Evolutionary conservation across 1,140 invertebrate species (phyloP).

Genomic region (Diorhabda sublineata): DNA sequence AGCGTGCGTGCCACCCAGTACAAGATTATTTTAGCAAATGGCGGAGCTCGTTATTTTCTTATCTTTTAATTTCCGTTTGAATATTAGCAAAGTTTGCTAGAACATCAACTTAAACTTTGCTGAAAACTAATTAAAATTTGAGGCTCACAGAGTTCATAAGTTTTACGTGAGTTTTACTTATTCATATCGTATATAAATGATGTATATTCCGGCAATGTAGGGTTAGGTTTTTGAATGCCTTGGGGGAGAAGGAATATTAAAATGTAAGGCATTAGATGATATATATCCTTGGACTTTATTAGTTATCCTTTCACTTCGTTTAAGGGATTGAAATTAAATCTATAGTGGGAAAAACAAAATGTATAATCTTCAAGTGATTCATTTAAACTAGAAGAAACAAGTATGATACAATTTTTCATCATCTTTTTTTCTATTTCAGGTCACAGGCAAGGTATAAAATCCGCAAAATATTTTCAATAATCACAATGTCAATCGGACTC

Average conservation of each 20-base stretch:
- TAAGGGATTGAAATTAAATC: no score
- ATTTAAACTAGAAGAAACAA: no score
- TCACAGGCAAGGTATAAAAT: constrained; percentile 6
- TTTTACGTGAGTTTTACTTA: constrained; percentile 43
- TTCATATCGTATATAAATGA: constrained; percentile 34
- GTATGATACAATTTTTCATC: no score
- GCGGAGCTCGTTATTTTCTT: constrained; percentile 42
- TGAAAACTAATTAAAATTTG: constrained; percentile 45
- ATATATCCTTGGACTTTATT: neutral
- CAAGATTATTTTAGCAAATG: constrained; percentile 23
- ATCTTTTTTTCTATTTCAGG: neutral
- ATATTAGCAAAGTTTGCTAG: constrained; percentile 41
- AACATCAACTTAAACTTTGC: constrained; percentile 30
- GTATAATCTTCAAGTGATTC: no score
- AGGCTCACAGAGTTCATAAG: constrained; percentile 33
- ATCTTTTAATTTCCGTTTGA: constrained; percentile 45
- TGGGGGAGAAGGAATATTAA: neutral
- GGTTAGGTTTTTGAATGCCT: neutral
- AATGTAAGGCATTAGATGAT: neutral
- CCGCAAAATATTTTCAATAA: constrained; percentile 10
- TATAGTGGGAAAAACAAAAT: no score
- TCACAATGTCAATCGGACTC: constrained; percentile 12
- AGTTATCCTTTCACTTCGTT: neutral
- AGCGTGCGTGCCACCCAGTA: neutral
- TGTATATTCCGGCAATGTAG: constrained; percentile 10